These are phyloP conservation scores for Formica selysi DNA, from an alignment of 1,140 invertebrate species.

Conservation along the genomic window DNA sequence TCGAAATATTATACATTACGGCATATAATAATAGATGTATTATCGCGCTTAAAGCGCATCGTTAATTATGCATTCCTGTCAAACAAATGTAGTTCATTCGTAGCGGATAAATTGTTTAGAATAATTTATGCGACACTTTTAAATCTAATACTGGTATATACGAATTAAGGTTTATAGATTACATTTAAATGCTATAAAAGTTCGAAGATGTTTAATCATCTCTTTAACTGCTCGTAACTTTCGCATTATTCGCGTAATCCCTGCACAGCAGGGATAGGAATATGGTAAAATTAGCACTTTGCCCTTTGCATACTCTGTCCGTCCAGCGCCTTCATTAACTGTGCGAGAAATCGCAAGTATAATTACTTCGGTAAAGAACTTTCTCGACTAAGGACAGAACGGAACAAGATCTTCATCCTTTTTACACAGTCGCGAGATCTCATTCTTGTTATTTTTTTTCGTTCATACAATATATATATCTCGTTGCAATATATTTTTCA, in stretches of 20 bases:
- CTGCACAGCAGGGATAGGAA: constrained; percentile 39
- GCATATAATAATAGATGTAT: constrained; percentile 11
- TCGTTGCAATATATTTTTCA: too few species aligned
- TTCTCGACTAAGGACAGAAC: constrained; percentile 1
- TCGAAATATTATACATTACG: constrained; percentile 18
- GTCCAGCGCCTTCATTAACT: constrained; percentile 51
- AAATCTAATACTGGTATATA: constrained; percentile 7
- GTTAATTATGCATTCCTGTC: background rate
- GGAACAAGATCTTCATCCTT: constrained; percentile 31
- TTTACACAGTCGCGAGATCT: constrained; percentile 13
- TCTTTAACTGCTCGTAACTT: constrained; percentile 51
- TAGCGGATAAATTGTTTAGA: background rate
- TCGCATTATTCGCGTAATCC: constrained; percentile 62
- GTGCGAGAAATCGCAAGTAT: constrained; percentile 49
- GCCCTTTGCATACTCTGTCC: constrained; percentile 55
- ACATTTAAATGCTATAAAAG: constrained; percentile 31
- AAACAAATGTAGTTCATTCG: constrained; percentile 21
- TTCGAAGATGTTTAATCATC: constrained; percentile 37
- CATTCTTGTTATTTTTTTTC: background rate
- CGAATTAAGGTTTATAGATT: constrained; percentile 23
- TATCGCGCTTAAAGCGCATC: background rate
- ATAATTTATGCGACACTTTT: background rate
- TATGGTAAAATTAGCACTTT: constrained; percentile 59
- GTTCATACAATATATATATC: too few species aligned
- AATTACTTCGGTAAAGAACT: constrained; percentile 56